Evolutionary conservation across 2,113 vertebrate genomes (phyloP), one percentile per base, ranked within the genome.

Genomic region (Cepphus grylle): DNA sequence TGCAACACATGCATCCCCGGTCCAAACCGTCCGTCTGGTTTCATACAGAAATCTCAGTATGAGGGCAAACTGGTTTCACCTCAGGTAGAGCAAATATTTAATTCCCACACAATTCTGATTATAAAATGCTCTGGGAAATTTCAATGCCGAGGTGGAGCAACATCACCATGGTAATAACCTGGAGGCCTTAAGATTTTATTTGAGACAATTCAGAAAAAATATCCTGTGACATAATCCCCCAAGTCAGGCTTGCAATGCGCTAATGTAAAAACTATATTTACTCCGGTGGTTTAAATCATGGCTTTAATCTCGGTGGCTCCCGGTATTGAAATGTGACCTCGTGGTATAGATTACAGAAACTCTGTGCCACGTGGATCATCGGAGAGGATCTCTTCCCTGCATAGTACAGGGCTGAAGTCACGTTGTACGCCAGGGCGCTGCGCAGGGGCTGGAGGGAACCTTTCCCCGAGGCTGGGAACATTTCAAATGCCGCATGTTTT

Each of bases 101-200:
- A 55, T 89, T 83, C 81, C 93, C 29, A 86, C 88, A 72, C 34
- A 30, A 76, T 67, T 94, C 62, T 61, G 67, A 96, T 88, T 87
- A 83, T 74, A 78, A 96, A 96, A 94, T 67, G 77, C 82, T 95
- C 90, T 79, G 63, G 91, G 93, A 96, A 84, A 92, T 97, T 95
- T 94, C 86, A 66, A 4, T 43, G 87, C 90, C 72, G 90, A 93
- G 87, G 83, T 95, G 94, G 78, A 94, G 34, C 86, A 86, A 81
- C 76, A 92, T 96, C 93, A 92, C 97, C 97, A 97, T 97, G 97
- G 97, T 69, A 74, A 98, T 97, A 95, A 94, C 84, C 29, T 22
- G 72, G 88, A 95, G 62, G 85, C 71, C 93, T 83, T 58, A 45
- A 85, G 91, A 85, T 59, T 94, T 83, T 72, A 25, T 92, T 89